Conservation (phyloP, 2,888 invertebrate species). For the Chymomyza procnemis region DNA sequence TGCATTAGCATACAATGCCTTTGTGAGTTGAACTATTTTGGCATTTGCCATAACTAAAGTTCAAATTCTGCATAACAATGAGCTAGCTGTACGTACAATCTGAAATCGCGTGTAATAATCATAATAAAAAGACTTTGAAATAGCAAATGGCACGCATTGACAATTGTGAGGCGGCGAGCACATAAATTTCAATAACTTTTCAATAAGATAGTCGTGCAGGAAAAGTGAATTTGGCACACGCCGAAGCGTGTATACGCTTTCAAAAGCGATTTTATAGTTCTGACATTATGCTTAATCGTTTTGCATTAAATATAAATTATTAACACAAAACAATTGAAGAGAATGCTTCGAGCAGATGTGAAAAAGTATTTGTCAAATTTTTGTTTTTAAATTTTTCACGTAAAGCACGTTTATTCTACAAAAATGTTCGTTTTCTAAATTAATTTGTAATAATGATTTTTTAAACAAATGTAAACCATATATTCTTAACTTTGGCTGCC, state of each 20-base stretch:
- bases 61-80: conserved; percentile 46
- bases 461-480: too few relatives aligned
- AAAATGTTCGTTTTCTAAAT: too few relatives aligned
- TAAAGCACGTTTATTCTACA: too few relatives aligned
- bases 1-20: not conserved
- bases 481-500: too few relatives aligned
- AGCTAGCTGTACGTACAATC: too few relatives aligned
- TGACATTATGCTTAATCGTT: too few relatives aligned
- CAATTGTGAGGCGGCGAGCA: conserved; percentile 17
- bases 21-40: conserved; percentile 21
- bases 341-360: too few relatives aligned
- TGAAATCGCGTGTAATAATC: not conserved
- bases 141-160: conserved; percentile 51
- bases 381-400: too few relatives aligned
- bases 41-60: conserved; percentile 48
- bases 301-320: too few relatives aligned
- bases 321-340: too few relatives aligned
- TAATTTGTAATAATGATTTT: too few relatives aligned
- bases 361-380: too few relatives aligned
- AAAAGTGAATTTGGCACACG: not conserved
- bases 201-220: not conserved
- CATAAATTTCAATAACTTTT: conserved; percentile 47
- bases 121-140: conserved; percentile 25
- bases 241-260: not conserved
- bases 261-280: not conserved